These are phyloP conservation scores for Sebastes hubbsi DNA, from an alignment of 2,797 vertebrate species.

Conservation along the genomic window DNA sequence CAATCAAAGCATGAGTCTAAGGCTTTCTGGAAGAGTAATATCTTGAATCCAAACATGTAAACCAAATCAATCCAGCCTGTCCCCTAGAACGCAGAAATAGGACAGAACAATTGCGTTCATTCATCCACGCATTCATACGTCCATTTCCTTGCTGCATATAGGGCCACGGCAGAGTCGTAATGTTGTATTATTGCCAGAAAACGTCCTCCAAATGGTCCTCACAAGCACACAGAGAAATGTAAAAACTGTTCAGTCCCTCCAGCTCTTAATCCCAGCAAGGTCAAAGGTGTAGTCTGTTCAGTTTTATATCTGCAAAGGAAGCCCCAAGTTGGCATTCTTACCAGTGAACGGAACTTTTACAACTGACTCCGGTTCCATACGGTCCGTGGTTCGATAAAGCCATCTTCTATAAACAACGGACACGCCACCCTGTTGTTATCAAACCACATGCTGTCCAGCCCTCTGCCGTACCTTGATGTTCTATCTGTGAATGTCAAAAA, in stretches of 20 bases:
- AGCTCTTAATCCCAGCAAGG: not conserved
- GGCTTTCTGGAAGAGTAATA: conserved; percentile 4
- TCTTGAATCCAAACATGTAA: not conserved
- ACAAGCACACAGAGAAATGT: not conserved
- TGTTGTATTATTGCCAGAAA: not conserved
- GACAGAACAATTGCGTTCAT: not conserved
- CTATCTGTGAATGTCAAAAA: conserved; percentile 25
- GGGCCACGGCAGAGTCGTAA: not conserved
- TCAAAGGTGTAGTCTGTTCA: not conserved
- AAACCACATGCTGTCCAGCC: conserved; percentile 24
- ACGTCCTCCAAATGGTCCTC: not conserved
- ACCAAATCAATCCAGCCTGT: not conserved
- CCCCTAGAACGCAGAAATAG: not conserved
- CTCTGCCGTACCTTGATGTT: not conserved
- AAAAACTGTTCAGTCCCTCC: not conserved
- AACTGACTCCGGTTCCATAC: not conserved
- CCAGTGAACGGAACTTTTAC: not conserved
- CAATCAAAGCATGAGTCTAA: not conserved
- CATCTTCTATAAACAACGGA: conserved; percentile 8
- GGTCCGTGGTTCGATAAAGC: not conserved
- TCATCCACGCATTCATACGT: not conserved
- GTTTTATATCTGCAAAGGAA: not conserved
- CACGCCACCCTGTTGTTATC: conserved; percentile 15
- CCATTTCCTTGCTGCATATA: not conserved
- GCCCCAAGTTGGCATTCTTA: not conserved